Conservation (phyloP, 2,797 vertebrate species). For the Poecilia gillii region DNA sequence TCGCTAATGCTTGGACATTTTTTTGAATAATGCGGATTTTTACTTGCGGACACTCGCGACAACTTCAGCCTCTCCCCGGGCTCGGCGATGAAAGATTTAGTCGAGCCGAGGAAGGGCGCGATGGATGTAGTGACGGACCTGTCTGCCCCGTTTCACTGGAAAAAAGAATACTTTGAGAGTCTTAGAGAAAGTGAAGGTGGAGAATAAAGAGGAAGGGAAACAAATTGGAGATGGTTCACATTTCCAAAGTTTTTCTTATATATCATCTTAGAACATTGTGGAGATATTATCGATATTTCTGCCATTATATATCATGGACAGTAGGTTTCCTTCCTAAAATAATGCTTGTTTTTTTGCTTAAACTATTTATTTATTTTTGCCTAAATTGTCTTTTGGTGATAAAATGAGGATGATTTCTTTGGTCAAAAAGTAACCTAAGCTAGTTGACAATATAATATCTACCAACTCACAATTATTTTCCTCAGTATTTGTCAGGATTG, state of each 20-base stretch:
- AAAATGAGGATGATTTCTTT: too few species aligned
- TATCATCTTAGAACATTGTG: not conserved
- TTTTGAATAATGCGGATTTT: conserved; percentile 3
- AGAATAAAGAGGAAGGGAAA: not conserved
- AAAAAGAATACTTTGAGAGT: not conserved
- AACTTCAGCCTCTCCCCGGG: conserved; percentile 3
- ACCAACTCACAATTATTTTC: too few species aligned
- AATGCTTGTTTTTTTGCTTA: too few species aligned
- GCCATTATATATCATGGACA: not conserved
- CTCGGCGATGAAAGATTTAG: conserved; percentile 37
- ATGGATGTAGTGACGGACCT: conserved; percentile 31
- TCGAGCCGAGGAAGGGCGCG: conserved; percentile 31
- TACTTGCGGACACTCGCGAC: conserved; percentile 9
- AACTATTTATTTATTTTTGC: too few species aligned
- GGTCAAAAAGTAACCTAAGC: too few species aligned
- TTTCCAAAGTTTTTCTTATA: not conserved
- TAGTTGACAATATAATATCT: not conserved
- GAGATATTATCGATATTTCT: not conserved
- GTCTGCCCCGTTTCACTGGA: conserved; percentile 6
- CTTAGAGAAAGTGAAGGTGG: not conserved
- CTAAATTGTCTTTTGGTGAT: too few species aligned
- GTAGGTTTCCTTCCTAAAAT: not conserved
- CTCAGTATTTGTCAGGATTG: not conserved
- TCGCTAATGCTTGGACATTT: conserved; percentile 17
- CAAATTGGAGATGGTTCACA: not conserved